A percentile compares a stretch with the other conserved stretches of the same genome.
These are phyloP conservation scores for Lasioglossum albipes DNA, from an alignment of 1,140 invertebrate species.

Conservation along the genomic window DNA sequence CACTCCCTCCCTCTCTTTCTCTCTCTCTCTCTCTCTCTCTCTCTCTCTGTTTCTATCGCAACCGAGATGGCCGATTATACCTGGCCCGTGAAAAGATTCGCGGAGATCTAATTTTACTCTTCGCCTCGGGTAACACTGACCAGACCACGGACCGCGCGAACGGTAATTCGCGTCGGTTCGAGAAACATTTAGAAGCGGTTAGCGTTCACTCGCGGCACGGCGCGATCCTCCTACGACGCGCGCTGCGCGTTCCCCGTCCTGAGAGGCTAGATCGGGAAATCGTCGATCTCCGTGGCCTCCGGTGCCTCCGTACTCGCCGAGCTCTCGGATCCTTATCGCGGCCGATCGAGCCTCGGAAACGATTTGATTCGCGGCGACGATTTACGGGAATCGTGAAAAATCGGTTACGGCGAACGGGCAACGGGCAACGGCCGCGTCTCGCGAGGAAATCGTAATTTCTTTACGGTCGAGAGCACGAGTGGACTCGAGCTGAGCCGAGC, in stretches of 20 bases:
- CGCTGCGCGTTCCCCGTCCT: not conserved
- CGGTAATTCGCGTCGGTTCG: constrained; percentile 57
- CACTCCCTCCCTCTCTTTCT: no score
- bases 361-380: constrained; percentile 6
- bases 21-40: no score
- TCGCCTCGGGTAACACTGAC: not conserved
- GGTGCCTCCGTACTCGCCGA: not conserved
- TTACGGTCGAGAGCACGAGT: not conserved
- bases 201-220: constrained; percentile 61
- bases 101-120: not conserved
- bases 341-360: not conserved
- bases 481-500: not conserved
- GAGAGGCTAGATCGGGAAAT: constrained; percentile 27
- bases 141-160: not conserved
- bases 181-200: constrained; percentile 66
- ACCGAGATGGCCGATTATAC: not conserved
- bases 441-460: constrained; percentile 15
- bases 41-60: no score
- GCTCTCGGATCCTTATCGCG: constrained; percentile 19
- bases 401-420: constrained; percentile 19
- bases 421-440: constrained; percentile 2
- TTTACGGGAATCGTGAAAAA: constrained; percentile 22
- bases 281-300: not conserved
- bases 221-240: constrained; percentile 50
- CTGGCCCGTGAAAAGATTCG: not conserved